Conservation (phyloP, 1,140 invertebrate genomes). For the Diplogasteroides magnus region DNA sequence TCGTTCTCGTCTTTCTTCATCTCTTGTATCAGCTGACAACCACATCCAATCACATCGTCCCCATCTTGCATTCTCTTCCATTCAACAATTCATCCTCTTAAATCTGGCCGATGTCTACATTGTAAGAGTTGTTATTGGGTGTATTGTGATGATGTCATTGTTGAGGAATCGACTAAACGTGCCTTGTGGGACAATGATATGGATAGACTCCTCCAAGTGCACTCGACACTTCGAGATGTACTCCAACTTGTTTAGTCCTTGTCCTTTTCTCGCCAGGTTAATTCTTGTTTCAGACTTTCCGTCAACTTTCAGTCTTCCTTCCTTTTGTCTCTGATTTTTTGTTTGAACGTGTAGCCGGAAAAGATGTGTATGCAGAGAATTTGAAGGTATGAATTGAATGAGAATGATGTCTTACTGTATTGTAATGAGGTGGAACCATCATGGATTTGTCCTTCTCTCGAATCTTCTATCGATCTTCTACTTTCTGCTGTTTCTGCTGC, state of each 20-base stretch:
- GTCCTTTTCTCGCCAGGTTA: not conserved
- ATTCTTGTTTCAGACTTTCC: slow-evolving; percentile 16
- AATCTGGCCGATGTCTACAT: slow-evolving; percentile 44
- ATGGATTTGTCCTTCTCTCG: too few species aligned
- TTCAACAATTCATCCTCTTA: slow-evolving; percentile 35
- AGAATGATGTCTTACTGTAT: too few species aligned
- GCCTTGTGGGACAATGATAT: not conserved
- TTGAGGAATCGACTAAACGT: not conserved
- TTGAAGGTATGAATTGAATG: not conserved
- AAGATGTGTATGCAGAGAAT: not conserved
- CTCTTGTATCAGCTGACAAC: slow-evolving; percentile 61
- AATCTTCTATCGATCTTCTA: too few species aligned
- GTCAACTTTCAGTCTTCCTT: slow-evolving; percentile 34
- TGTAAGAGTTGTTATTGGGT: slow-evolving; percentile 17
- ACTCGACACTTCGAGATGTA: not conserved
- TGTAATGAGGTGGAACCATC: too few species aligned
- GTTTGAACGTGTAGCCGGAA: slow-evolving; percentile 14
- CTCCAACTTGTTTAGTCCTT: not conserved
- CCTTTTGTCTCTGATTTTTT: slow-evolving; percentile 35
- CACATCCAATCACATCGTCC: slow-evolving; percentile 17
- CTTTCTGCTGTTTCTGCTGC: too few species aligned
- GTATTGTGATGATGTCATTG: too few species aligned
- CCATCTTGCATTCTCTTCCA: slow-evolving; percentile 37
- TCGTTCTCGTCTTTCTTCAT: slow-evolving; percentile 72
- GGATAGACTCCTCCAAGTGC: not conserved